Conservation (phyloP, 2,888 invertebrate genomes). For the Lepidocyrtinus sp. region DNA sequence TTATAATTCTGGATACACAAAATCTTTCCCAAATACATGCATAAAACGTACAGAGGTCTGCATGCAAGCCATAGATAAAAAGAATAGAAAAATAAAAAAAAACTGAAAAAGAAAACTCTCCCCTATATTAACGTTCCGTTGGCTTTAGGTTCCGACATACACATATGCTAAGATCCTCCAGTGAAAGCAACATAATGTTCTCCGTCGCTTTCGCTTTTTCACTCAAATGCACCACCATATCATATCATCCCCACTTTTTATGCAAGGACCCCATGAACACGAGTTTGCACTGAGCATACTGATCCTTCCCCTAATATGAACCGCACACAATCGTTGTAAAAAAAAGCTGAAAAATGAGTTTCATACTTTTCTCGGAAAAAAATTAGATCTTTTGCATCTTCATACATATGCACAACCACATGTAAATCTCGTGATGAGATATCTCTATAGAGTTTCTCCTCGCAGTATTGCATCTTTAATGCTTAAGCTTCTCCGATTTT, state of each 20-base stretch:
- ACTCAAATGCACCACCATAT: conserved; percentile 26
- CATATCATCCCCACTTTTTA: conserved; percentile 2
- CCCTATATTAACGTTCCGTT: not conserved
- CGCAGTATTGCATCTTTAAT: conserved; percentile 18
- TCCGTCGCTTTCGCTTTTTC: not conserved
- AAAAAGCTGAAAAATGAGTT: not conserved
- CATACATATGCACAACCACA: not conserved
- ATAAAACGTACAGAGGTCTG: not conserved
- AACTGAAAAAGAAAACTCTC: not conserved
- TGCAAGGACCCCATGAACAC: conserved; percentile 25
- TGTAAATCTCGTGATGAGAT: conserved; percentile 51
- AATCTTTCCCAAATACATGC: not conserved
- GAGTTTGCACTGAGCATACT: not conserved
- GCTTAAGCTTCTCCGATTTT: conserved; percentile 24
- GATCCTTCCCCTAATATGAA: not conserved
- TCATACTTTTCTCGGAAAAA: not conserved
- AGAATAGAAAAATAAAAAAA: conserved; percentile 8
- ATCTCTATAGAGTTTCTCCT: conserved; percentile 7
- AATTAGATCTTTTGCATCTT: not conserved
- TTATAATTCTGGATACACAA: not conserved
- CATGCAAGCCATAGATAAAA: conserved; percentile 5
- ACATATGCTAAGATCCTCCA: not conserved
- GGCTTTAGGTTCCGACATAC: not conserved
- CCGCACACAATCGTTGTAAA: not conserved
- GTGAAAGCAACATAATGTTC: conserved; percentile 16